A percentile compares a stretch with the other conserved stretches of the same genome.
These are phyloP conservation scores for Stichopus chloronotus DNA, from an alignment of 35 echinoderm and acorn worm genomes.

Conservation along the genomic window DNA sequence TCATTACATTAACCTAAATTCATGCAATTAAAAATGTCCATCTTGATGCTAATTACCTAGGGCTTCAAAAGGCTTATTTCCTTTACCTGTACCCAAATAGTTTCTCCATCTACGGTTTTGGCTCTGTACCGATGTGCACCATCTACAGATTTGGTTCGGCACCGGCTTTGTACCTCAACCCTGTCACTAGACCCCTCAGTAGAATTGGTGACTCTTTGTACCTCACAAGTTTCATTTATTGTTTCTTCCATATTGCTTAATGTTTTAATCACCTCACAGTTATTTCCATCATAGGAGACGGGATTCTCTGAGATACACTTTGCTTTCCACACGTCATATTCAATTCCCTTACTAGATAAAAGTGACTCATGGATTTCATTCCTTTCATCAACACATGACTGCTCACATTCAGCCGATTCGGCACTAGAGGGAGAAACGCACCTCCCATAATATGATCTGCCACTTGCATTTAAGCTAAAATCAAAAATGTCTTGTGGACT, in stretches of 20 bases:
- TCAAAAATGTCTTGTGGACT: constrained; percentile 26
- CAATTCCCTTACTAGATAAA: neutral
- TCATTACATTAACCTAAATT: too few relatives aligned
- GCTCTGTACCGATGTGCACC: neutral
- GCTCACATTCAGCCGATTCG: neutral
- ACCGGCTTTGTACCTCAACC: neutral
- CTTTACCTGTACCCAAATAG: constrained; percentile 41
- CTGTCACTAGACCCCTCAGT: neutral
- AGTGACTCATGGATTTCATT: too few relatives aligned
- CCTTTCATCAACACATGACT: neutral
- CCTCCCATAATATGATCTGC: neutral
- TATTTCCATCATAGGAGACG: neutral
- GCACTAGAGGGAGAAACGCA: neutral
- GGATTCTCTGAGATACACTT: neutral
- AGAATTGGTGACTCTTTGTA: neutral
- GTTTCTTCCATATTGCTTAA: neutral
- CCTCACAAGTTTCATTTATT: neutral
- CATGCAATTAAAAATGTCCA: too few relatives aligned
- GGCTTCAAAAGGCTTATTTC: neutral
- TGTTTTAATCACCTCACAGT: too few relatives aligned
- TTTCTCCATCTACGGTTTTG: constrained; percentile 23
- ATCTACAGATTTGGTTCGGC: neutral
- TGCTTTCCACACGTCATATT: neutral
- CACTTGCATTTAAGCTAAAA: neutral
- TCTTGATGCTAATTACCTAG: neutral